These are phyloP conservation scores for Rugalucina vietnamica DNA, from an alignment of 2,888 invertebrate genomes.

Conservation along the genomic window DNA sequence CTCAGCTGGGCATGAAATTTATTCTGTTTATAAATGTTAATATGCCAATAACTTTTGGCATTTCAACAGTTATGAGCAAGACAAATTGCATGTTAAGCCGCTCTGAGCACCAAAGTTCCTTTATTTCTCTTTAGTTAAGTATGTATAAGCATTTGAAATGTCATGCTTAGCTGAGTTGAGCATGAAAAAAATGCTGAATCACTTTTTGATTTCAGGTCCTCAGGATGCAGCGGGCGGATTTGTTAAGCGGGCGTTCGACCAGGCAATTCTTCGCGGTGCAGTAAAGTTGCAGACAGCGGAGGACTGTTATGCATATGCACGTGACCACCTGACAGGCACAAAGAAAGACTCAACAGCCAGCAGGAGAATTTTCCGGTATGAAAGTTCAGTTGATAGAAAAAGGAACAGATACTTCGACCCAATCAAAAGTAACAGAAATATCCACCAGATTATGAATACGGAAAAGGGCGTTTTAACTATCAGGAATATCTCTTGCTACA, in stretches of 20 bases:
- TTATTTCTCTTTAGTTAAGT: no score
- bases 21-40: no score
- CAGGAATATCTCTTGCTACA: neutral
- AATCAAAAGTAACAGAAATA: neutral
- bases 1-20: no score
- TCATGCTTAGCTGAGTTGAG: no score
- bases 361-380: conserved; percentile 15
- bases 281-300: conserved; percentile 12
- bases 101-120: no score
- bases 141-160: no score
- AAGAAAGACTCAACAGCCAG: neutral
- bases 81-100: no score
- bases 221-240: conserved; percentile 31
- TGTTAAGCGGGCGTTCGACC: conserved; percentile 13
- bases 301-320: conserved; percentile 5
- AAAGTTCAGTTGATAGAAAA: neutral
- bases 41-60: no score
- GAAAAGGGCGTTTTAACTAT: neutral
- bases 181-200: no score
- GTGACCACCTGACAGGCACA: conserved; percentile 4
- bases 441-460: neutral
- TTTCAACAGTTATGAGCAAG: no score
- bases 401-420: neutral
- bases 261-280: conserved; percentile 11
- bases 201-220: no score